Evolutionary conservation across 2,797 vertebrate genomes (phyloP), one percentile per base, ranked within the genome.

Genomic region (Hyperoplus immaculatus): DNA sequence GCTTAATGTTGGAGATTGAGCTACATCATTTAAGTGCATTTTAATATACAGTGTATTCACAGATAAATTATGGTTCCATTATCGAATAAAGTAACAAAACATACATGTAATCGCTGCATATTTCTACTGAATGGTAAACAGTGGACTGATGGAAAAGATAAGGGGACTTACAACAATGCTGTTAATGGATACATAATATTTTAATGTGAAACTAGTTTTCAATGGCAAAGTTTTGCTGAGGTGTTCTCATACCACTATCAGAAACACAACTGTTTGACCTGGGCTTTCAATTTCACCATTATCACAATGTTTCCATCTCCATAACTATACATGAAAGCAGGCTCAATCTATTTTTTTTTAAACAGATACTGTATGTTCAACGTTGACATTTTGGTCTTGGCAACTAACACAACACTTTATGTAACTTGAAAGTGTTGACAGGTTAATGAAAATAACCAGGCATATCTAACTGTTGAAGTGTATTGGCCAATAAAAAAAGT

Each of bases 221-320:
- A 50, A 41, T 65, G 9, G 56, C 36, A 51, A 45, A 1, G 14
- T 16, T 51, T 36, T 29, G 36, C 43, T 57, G 15, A 58, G 6
- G 49, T 69, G 64, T 29, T 54, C n/a, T 66, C 18, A 53, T 21
- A 53, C 15, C 29, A 57, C 66, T 50, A 59, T 42, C 1, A 50
- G 42, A 60, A 67, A 8, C 18, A 29, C 18, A 68, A 36, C n/a
- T 55, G 2, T 45, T 9, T 29, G 14, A n/a, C 5, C n/a, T 50
- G 50, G 16, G 10, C 47, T 38, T 68, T 68, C 41, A 46, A 8
- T 39, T 57, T 56, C 15, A n/a, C 9, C 21, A n/a, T 39, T 53
- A 53, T 21, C 36, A 14, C 1, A 0, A 21, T 13, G 1, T 18
- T 51, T 5, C 12, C 18, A 6, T 8, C 29, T 29, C 12, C 10